These are phyloP conservation scores for Notothenia rossii DNA, from an alignment of 2,113 vertebrate species.

Conservation along the genomic window DNA sequence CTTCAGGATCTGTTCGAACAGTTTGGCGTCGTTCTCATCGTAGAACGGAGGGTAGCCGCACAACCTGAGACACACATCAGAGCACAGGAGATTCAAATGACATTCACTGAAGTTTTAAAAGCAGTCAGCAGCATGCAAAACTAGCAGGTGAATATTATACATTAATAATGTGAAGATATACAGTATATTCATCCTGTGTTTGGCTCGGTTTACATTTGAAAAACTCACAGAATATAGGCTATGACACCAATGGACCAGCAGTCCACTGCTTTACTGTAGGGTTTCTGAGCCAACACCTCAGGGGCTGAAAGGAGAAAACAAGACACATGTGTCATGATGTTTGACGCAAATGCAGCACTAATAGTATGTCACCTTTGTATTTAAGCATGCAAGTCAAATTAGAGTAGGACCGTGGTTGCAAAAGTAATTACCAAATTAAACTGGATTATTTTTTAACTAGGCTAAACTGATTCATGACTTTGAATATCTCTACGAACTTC, in stretches of 20 bases:
- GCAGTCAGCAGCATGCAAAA: neutral
- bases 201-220: neutral
- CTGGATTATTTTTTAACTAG: neutral
- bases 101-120: neutral
- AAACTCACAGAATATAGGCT: conserved; percentile 94
- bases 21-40: conserved; percentile 96
- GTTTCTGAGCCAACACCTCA: conserved; percentile 97
- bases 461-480: neutral
- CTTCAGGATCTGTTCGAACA: conserved; percentile 97
- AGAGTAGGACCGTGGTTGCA: neutral
- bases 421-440: neutral
- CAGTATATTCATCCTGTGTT: neutral
- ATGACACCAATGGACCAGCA: conserved; percentile 99
- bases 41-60: conserved; percentile 98
- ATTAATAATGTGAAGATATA: too few relatives aligned
- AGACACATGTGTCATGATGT: neutral
- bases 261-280: conserved; percentile 98
- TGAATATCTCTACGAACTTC: neutral
- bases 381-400: neutral
- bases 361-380: neutral
- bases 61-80: conserved; percentile 82
- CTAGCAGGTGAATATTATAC: neutral
- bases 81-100: conserved; percentile 1
- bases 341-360: neutral
- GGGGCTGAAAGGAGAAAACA: conserved; percentile 85